Evolutionary conservation across 2,888 invertebrate species (phyloP).

Genomic region (Ormyrus rosae): DNA sequence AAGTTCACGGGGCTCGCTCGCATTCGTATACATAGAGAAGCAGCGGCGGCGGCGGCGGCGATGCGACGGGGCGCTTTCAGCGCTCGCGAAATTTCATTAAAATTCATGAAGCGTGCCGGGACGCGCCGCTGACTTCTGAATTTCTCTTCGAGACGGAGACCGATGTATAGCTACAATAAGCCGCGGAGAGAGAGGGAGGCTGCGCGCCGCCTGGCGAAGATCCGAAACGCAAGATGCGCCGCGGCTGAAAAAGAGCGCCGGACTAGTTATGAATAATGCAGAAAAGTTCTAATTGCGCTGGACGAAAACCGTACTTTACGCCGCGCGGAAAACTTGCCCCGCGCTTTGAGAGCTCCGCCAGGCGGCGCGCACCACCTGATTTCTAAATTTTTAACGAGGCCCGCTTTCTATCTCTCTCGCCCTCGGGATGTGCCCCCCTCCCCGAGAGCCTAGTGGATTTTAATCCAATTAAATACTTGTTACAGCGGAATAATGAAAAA

Average conservation of each 20-base stretch:
- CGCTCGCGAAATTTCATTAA: conserved; percentile 66
- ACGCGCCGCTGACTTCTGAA: conserved; percentile 68
- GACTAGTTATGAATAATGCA: conserved; percentile 73
- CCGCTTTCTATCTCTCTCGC: not conserved
- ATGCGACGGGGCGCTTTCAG: conserved; percentile 41
- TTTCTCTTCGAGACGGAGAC: conserved; percentile 57
- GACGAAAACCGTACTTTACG: conserved; percentile 67
- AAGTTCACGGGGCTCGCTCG: conserved; percentile 32
- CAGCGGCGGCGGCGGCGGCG: not conserved
- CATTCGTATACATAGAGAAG: not conserved
- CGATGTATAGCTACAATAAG: no score
- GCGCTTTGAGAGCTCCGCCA: not conserved
- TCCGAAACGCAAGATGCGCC: conserved; percentile 44
- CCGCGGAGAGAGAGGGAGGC: not conserved
- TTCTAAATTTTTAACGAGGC: not conserved
- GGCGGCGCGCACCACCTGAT: no score
- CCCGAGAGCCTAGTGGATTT: not conserved
- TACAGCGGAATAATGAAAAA: no score
- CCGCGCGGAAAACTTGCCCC: conserved; percentile 33
- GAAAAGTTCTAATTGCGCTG: conserved; percentile 74
- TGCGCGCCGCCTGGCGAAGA: conserved; percentile 3
- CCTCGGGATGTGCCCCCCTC: not conserved
- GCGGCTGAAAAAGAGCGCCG: conserved; percentile 15
- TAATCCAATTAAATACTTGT: no score
- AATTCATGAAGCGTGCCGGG: conserved; percentile 72